Conservation (phyloP, 2,888 invertebrate species). For the Eupithecia vulgata region DNA sequence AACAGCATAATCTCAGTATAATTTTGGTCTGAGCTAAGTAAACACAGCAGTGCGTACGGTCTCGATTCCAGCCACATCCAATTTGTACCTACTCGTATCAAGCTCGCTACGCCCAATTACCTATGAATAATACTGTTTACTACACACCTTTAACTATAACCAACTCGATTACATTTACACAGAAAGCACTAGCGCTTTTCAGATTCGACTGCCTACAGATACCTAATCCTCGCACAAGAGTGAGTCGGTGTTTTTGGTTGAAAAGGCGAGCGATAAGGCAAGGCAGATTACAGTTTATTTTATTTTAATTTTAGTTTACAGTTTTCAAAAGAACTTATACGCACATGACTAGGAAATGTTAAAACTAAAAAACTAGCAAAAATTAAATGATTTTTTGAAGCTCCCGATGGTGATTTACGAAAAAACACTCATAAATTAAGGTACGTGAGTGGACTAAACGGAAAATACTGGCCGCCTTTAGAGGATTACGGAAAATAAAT, state of each 20-base stretch:
- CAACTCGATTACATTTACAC: constrained; percentile 9
- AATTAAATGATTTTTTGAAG: too few relatives aligned
- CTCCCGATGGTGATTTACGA: neutral
- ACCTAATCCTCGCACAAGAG: neutral
- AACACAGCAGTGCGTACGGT: neutral
- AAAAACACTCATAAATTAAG: too few relatives aligned
- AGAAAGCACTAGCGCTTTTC: constrained; percentile 1
- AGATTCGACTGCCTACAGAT: neutral
- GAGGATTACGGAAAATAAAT: neutral
- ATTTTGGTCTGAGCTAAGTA: neutral
- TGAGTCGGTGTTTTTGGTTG: neutral
- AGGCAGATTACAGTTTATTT: too few relatives aligned
- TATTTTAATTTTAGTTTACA: too few relatives aligned
- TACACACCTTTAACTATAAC: constrained; percentile 30
- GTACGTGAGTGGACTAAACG: too few relatives aligned
- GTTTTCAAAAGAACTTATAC: neutral
- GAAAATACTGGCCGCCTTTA: neutral
- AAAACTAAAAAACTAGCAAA: neutral
- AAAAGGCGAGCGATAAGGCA: neutral
- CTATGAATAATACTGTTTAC: constrained; percentile 35
- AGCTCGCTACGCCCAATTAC: constrained; percentile 36
- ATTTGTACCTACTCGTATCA: constrained; percentile 31
- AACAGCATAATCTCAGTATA: neutral
- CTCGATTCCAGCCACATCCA: constrained; percentile 19
- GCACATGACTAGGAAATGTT: neutral